Percentiles rank a stretch among this genome's conserved stretches.
phyloP scores from a whole-genome alignment of 2,888 invertebrate species.

The Caenorhabditis plicata region DNA sequence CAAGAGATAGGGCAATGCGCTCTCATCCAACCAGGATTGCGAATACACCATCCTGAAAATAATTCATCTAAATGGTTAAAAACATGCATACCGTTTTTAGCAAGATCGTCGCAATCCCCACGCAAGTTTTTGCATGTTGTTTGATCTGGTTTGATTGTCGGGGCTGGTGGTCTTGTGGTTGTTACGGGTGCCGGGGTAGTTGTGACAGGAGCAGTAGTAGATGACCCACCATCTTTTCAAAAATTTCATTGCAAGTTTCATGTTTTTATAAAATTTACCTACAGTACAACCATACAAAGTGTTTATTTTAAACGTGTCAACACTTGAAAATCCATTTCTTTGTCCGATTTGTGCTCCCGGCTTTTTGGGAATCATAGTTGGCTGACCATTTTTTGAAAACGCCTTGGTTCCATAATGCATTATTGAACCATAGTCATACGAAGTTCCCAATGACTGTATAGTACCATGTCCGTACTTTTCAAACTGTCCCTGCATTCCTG shows the following conservation, averaged over 20 bases:
- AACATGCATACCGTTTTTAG: conserved; percentile 46
- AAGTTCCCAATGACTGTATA: conserved; percentile 59
- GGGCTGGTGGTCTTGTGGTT: conserved; percentile 14
- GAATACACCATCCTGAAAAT: conserved; percentile 58
- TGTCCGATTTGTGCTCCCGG: conserved; percentile 60
- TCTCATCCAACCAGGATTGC: conserved; percentile 63
- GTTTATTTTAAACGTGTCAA: conserved; percentile 63
- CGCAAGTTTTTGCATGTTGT: conserved; percentile 54
- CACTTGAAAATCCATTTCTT: conserved; percentile 58
- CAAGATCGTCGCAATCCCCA: conserved; percentile 60
- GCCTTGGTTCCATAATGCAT: conserved; percentile 64
- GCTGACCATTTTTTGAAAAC: conserved; percentile 62
- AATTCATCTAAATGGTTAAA: not conserved
- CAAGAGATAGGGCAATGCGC: conserved; percentile 58
- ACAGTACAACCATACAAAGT: conserved; percentile 59
- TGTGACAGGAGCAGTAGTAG: conserved; percentile 15
- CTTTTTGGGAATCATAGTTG: conserved; percentile 62
- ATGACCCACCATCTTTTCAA: conserved; percentile 26
- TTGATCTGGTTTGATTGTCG: conserved; percentile 15
- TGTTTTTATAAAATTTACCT: conserved; percentile 18
- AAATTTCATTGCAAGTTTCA: not conserved
- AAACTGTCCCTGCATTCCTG: conserved; percentile 64
- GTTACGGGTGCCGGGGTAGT: conserved; percentile 6
- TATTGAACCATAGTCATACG: conserved; percentile 62
- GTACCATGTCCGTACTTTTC: conserved; percentile 63